Conservation (phyloP, 2,113 vertebrate species). For the Cygnus buccinator region DNA sequence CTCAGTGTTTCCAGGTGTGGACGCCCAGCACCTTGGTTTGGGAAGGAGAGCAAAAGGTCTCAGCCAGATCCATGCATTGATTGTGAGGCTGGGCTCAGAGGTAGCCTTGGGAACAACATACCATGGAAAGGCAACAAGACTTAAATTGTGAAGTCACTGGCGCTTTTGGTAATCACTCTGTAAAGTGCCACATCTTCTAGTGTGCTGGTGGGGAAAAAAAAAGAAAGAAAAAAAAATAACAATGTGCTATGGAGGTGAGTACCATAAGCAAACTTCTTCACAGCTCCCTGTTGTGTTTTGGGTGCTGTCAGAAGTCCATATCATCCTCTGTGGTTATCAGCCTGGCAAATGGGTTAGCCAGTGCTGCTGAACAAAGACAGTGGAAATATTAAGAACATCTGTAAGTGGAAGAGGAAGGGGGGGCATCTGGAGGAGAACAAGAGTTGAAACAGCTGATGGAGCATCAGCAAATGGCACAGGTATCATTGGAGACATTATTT, state of each 20-base stretch:
- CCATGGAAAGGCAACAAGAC: background rate
- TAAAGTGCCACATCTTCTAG: background rate
- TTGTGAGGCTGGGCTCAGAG: background rate
- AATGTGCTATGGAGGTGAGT: background rate
- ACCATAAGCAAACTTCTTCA: background rate
- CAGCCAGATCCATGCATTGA: background rate
- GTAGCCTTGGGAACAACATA: background rate
- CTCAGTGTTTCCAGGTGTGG: background rate
- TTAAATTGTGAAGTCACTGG: background rate
- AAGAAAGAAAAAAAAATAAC: no score
- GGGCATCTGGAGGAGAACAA: slow-evolving; percentile 31
- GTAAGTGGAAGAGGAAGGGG: slow-evolving; percentile 29
- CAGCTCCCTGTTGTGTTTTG: background rate
- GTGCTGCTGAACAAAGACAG: background rate
- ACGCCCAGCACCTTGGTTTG: background rate
- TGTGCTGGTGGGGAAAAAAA: background rate
- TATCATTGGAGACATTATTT: background rate
- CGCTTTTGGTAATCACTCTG: background rate
- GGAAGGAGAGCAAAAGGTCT: background rate
- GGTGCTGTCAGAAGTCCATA: background rate
- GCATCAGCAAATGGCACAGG: background rate
- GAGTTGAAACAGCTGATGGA: background rate
- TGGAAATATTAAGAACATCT: background rate
- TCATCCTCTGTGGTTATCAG: background rate
- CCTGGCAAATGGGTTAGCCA: background rate